Evolutionary conservation across 2,797 vertebrate species (phyloP), one percentile per base, ranked within the genome.

Genomic region (Denticeps clupeoides): DNA sequence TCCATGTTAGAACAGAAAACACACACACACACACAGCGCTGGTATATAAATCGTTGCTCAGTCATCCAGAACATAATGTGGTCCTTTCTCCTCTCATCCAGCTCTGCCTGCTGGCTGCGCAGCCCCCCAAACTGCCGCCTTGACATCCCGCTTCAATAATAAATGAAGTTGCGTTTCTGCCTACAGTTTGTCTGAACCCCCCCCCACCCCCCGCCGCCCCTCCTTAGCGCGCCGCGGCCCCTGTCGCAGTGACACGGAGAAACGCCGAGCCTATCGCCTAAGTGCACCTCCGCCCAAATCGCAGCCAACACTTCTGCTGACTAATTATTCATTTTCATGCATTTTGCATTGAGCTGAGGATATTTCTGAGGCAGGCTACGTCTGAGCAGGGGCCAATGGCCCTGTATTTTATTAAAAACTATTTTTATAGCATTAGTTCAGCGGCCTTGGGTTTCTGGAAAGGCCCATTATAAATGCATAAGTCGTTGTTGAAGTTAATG

Each of bases 31-130:
- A 45, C 49, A 46, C 65, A 47, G 1, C 73, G 74, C 70, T 60
- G 78, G 81, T 78, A 79, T 86, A 86, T 85, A 87, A 93, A 88
- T 82, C 76, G 73, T 78, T 75, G 77, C 78, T 84, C 80, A 76
- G 75, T 84, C 86, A 82, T 82, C 83, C 85, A 87, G 83, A 89
- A 85, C 82, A 63, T 82, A 87, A 81, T 58, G 75, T 69, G 69
- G 78, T 63, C 77, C 76, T 77, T 74, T 74, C 70, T 76, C 71
- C 74, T 75, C 79, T 64, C 66, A 46, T 64, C 74, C 73, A 4
- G 75, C 74, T 80, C 71, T 75, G 80, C 79, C 63, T 74, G 74
- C 80, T 81, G 80, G 80, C 82, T 78, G 71, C 65, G 53, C 75
- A 79, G 77, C 77, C 80, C 78, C 73, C 69, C 71, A 75, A 87